Conservation (phyloP, 2,888 invertebrate genomes). For the Cylloceria caligata region DNA sequence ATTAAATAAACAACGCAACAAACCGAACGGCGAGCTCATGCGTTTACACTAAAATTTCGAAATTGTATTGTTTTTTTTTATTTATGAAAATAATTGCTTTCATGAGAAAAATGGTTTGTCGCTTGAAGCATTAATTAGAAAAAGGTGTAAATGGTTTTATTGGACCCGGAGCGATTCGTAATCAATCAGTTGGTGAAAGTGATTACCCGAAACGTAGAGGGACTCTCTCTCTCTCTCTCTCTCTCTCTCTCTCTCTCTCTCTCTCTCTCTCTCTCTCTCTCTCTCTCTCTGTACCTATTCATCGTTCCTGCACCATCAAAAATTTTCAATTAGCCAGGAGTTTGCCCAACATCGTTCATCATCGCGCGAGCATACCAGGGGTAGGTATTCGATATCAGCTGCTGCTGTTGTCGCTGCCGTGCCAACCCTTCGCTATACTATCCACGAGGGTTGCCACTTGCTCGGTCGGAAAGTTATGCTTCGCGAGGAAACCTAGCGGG, state of each 20-base stretch:
- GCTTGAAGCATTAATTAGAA: slow-evolving; percentile 34
- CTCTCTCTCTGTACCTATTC: too few species aligned
- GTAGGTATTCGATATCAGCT: slow-evolving; percentile 66
- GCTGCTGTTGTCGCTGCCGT: slow-evolving; percentile 55
- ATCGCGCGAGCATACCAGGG: slow-evolving; percentile 48
- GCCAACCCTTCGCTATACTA: slow-evolving; percentile 51
- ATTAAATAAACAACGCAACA: too few species aligned
- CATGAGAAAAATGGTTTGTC: too few species aligned
- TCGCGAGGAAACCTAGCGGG: slow-evolving; percentile 38
- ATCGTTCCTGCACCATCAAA: slow-evolving; percentile 4
- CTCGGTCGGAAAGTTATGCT: slow-evolving; percentile 58
- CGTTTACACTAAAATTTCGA: too few species aligned
- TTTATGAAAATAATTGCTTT: too few species aligned
- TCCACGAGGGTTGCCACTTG: slow-evolving; percentile 42
- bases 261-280: too few species aligned
- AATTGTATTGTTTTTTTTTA: too few species aligned
- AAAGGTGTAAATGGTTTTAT: slow-evolving; percentile 34
- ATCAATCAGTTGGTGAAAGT: slow-evolving; percentile 39
- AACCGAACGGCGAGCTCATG: too few species aligned
- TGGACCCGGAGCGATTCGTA: slow-evolving; percentile 21
- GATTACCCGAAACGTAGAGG: slow-evolving; percentile 4
- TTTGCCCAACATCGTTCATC: slow-evolving; percentile 47
- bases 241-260: too few species aligned
- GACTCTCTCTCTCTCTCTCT: not conserved
- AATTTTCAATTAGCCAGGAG: slow-evolving; percentile 52